Conservation (phyloP, 2,113 vertebrate genomes). For the Diadophis punctatus region DNA sequence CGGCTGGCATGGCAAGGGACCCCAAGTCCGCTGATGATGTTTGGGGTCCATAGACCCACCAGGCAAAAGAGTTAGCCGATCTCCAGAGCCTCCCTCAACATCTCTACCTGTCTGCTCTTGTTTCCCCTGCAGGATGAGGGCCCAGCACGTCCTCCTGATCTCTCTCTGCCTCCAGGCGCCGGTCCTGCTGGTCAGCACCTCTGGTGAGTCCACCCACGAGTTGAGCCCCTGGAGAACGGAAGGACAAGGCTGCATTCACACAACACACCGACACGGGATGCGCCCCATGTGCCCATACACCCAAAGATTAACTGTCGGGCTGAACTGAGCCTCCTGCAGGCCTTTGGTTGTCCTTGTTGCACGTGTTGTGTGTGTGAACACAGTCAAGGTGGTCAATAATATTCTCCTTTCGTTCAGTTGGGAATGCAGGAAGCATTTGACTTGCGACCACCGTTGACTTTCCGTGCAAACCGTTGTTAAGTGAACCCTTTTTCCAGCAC, state of each 20-base stretch:
- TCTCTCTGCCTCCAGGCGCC: conserved; percentile 56
- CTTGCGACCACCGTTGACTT: no score
- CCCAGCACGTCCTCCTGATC: conserved; percentile 46
- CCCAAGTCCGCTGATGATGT: fast-evolving
- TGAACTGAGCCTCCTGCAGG: background rate
- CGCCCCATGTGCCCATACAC: background rate
- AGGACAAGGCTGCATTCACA: background rate
- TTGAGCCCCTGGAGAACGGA: fast-evolving
- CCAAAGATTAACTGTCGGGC: no score
- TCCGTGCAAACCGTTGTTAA: no score
- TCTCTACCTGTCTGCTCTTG: background rate
- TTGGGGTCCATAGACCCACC: fast-evolving
- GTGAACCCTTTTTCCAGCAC: no score
- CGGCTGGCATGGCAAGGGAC: background rate
- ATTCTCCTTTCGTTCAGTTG: background rate
- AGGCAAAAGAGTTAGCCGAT: fast-evolving
- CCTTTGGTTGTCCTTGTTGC: background rate
- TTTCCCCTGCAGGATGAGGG: conserved; percentile 68
- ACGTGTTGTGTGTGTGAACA: background rate
- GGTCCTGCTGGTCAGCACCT: conserved; percentile 39
- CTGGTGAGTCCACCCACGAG: conserved; percentile 56
- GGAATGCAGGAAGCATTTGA: no score
- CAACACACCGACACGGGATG: background rate
- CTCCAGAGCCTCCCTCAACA: background rate
- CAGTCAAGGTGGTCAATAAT: background rate